A percentile compares a stretch with the other conserved stretches of the same genome.
Evolutionary conservation across 2,797 vertebrate genomes (phyloP).

Genomic region (Myotis myotis): DNA sequence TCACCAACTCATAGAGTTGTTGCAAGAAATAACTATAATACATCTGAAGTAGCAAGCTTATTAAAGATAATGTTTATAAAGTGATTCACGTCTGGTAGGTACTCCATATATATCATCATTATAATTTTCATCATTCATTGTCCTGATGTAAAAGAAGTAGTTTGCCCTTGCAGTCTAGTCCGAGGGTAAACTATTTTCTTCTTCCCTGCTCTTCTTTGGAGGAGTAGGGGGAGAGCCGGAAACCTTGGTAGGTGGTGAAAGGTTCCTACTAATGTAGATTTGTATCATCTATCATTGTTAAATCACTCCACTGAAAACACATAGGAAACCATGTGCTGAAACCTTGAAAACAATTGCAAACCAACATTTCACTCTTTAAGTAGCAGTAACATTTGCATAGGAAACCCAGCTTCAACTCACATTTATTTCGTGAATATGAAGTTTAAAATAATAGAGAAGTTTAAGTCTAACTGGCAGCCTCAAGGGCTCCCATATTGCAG

Average conservation of each 20-base stretch:
- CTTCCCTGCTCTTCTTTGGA: not conserved
- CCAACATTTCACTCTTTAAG: not conserved
- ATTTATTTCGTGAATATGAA: not conserved
- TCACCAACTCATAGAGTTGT: not conserved
- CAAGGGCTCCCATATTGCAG: not conserved
- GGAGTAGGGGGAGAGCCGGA: not conserved
- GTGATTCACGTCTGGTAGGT: not conserved
- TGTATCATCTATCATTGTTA: not conserved
- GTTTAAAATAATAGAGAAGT: slow-evolving; percentile 20
- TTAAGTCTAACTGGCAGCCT: not conserved
- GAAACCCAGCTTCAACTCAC: not conserved
- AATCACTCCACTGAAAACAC: not conserved
- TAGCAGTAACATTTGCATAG: not conserved
- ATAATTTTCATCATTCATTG: not conserved
- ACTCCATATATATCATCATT: not conserved
- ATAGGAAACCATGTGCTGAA: not conserved
- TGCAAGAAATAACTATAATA: not conserved
- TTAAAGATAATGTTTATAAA: slow-evolving; percentile 7
- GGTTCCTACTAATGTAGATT: not conserved
- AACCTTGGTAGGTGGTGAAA: not conserved
- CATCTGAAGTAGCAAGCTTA: not conserved
- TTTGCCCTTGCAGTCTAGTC: not conserved
- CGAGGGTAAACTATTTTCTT: not conserved
- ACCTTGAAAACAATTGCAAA: not conserved
- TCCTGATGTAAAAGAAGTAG: not conserved